Evolutionary conservation across 1,140 invertebrate species (phyloP), one percentile per base, ranked within the genome.

Genomic region (Papilio polyxenes): DNA sequence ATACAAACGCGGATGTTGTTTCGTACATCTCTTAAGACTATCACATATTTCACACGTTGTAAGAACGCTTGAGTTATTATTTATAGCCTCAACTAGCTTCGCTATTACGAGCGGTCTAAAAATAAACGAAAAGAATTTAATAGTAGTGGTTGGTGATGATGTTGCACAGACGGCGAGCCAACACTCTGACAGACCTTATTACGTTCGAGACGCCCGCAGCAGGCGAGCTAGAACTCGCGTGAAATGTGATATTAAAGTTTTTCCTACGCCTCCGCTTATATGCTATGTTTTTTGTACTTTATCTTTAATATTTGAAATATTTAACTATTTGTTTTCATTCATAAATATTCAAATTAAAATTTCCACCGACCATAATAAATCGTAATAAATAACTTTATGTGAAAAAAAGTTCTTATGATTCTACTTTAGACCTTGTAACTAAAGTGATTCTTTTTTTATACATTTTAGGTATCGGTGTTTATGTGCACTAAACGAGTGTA

Each of bases 101-200:
- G 75, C 20, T 76, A 17, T 76, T 76, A 65, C 56, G 20, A 17
- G 77, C 56, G 53, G 56, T 37, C 56, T 69, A 80, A 80, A 80
- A 80, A 80, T 80, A 80, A 76, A 76, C 5, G 53, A 59, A 80
- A 80, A 80, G 77, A 80, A 80, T 80, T 65, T 65, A 80, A 80
- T 80, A 80, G 56, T 80, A n/a, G 77, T 80, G 40, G 56, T 65
- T 62, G 37, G 77, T 80, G 77, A 80, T 80, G 77, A 80, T 80
- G 56, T 80, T 80, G 77, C 31, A 40, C 77, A 80, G 77, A 65
- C 77, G 77, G 56, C 77, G 51, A 23, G 56, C 77, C 40, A 49
- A 80, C 77, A 80, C 56, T 78, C 75, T 80, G 77, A 80, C 77
- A 69, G 15, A 59, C 8, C 77, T 80, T 80, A 80, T 80, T 80